These are phyloP conservation scores for Crotalus tigris DNA, from an alignment of 2,113 vertebrate species.

Conservation along the genomic window DNA sequence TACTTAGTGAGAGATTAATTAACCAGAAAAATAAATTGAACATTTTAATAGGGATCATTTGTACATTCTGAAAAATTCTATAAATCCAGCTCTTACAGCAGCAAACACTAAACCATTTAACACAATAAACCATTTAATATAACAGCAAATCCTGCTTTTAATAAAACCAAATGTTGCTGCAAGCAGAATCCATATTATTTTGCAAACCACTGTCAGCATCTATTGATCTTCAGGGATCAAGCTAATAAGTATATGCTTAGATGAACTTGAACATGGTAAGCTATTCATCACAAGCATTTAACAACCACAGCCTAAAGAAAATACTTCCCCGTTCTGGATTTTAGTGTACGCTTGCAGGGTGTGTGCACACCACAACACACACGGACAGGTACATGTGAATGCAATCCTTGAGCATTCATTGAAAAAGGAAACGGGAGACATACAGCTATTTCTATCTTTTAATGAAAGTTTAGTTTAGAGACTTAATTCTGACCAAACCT, in stretches of 20 bases:
- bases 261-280: not conserved
- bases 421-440: not conserved
- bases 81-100: not conserved
- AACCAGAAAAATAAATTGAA: not conserved
- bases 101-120: not conserved
- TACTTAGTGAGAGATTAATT: not conserved
- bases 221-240: not conserved
- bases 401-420: not conserved
- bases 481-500: not conserved
- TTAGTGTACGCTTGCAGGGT: not conserved
- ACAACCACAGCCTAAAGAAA: not conserved
- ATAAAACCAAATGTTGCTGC: not conserved
- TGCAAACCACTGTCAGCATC: not conserved
- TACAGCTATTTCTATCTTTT: not conserved
- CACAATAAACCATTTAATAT: not conserved
- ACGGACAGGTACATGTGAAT: not conserved
- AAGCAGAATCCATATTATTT: not conserved
- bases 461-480: not conserved
- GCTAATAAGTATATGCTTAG: too few relatives aligned
- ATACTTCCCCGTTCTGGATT: not conserved
- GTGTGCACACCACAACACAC: not conserved
- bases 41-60: not conserved
- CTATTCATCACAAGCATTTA: not conserved
- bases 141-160: not conserved
- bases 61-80: not conserved